A percentile compares a stretch with the other conserved stretches of the same genome.
Conservation (phyloP, 2,113 vertebrate genomes). For the Tragelaphus imberbis region DNA sequence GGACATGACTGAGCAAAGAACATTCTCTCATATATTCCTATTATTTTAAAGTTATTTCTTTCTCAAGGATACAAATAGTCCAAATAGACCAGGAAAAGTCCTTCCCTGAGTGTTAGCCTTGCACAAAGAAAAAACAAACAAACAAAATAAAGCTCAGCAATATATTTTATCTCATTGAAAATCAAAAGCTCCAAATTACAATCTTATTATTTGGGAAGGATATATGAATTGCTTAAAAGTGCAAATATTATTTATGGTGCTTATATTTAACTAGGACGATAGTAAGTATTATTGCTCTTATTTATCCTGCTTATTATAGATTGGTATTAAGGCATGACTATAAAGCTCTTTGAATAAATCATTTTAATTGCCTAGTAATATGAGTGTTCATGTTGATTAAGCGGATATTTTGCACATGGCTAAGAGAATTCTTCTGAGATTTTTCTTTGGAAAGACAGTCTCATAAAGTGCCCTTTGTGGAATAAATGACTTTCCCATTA, state of each 20-base stretch:
- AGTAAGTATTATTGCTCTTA: conserved; percentile 20
- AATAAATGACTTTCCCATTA: conserved; percentile 26
- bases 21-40: neutral
- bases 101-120: neutral
- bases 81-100: neutral
- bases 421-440: conserved; percentile 35
- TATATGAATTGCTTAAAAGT: conserved; percentile 40
- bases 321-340: conserved; percentile 33
- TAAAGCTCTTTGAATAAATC: conserved; percentile 60
- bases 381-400: conserved; percentile 60
- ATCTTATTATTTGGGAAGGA: neutral
- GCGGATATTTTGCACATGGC: conserved; percentile 58
- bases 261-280: conserved; percentile 13
- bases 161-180: conserved; percentile 25
- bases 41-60: conserved; percentile 26
- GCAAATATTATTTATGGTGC: conserved; percentile 49
- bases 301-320: conserved; percentile 50
- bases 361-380: conserved; percentile 60
- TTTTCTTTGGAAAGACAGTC: conserved; percentile 47
- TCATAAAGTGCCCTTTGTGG: conserved; percentile 31
- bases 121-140: neutral
- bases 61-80: neutral
- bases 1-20: neutral
- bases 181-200: neutral
- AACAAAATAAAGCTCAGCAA: neutral